Evolutionary conservation across 2,113 vertebrate species (phyloP), one percentile per base, ranked within the genome.

Genomic region (Bombycilla garrulus): DNA sequence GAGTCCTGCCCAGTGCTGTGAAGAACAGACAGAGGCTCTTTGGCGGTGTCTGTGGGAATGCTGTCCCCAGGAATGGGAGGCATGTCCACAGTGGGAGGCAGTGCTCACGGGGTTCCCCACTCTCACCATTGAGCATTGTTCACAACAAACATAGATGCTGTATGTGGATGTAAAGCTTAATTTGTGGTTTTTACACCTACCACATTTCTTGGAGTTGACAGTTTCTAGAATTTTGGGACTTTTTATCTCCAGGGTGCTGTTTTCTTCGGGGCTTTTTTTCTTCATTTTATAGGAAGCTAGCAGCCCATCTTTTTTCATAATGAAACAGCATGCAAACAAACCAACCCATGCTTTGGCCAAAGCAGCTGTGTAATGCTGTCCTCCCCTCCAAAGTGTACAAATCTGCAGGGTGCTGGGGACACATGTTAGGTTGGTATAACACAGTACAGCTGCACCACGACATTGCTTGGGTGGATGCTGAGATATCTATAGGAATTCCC

Each of bases 41-140:
- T 24, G 9, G 53, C 61, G 72, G 56, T 92, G 78, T 88, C 81
- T 5, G 50, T 95, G 90, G 89, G 94, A 88, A 96, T 28, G 26
- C 54, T 45, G 0, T 66, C 18, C 73, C 28, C 11, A 58, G 93
- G 97, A 97, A 97, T 96, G 93, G 78, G 82, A 97, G 74, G 81
- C 86, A 98, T 88, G 96, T 85, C 80, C 1, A 2, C 35, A 24
- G 97, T 98, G 92, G 97, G 97, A 97, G 95, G 96, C 72, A 93
- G 80, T 2, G 2, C 90, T 86, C 31, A 29, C 4, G 0, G 57
- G 19, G 64, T 31, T 93, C 44, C n/a, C 15, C 2, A 26, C 53
- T 78, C 92, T 56, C 66, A 25, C 80, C 80, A 95, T 13, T 86
- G 69, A 80, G 44, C 64, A 48, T 54, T 92, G 71, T 90, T 91